Evolutionary conservation across 2,888 invertebrate species (phyloP), one percentile per base, ranked within the genome.

Genomic region (Dermolepida albohirtum): DNA sequence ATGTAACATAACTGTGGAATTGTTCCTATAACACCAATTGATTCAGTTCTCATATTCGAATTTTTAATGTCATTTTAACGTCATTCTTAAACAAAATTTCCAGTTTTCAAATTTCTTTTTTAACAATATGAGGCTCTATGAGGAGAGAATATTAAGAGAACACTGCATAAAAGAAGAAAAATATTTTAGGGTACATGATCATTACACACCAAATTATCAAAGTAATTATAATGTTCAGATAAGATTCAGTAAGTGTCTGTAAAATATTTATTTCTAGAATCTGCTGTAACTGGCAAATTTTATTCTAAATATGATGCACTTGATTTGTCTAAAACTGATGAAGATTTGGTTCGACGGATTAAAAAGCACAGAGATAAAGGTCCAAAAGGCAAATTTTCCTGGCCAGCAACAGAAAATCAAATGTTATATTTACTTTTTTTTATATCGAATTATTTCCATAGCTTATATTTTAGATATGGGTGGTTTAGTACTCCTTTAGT

Each of bases 351-450:
- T 6, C 68, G 75, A n/a, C 74, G 75, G 47, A 73, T 82, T 12
- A 76, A 72, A 57, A 71, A 50, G 57, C 73, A 74, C 2, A 77
- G 76, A 69, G 79, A 77, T 65, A 75, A 73, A 63, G 74, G 72
- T 8, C 81, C 82, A 0, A 78, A 75, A 65, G 70, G 78, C 11
- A 81, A 78, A 73, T 74, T 72, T 44, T 66, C 72, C 12, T 79
- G 79, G 79, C 81, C 82, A 4, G 77, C 76, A 65, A 81, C 82
- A 1, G 75, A 72, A 40, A 82, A 78, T 72, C 80, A 82, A 70
- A 74, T 74, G 79, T 80, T 43, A 29, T 5, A 44, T 17, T n/a
- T 11, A 51, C 11, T 34, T 12, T n/a, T 10, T 41, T 51, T 27
- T 59, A 11, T 2, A 1, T 7, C 10, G 43, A 11, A 43, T 47